These are phyloP conservation scores for Arbacia lixula DNA, from an alignment of 53 echinoderm and acorn worm genomes.

Conservation along the genomic window DNA sequence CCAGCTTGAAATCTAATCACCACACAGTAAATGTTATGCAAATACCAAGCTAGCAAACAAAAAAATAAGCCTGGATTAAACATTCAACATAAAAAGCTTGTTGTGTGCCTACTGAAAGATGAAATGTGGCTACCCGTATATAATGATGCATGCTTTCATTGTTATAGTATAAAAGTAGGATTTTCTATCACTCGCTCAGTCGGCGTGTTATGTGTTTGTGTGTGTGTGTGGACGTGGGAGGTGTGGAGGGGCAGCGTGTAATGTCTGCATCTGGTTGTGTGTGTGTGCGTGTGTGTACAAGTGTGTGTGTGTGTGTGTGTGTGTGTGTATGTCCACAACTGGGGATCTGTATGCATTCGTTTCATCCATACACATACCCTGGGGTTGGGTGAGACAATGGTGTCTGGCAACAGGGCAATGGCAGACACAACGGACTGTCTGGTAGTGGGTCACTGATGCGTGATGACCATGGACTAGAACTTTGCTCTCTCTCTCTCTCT, in stretches of 20 bases:
- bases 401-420: slow-evolving; percentile 54
- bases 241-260: too few species aligned
- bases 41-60: neutral
- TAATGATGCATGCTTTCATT: slow-evolving; percentile 36
- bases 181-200: neutral
- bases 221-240: neutral
- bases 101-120: too few species aligned
- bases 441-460: slow-evolving; percentile 57
- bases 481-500: slow-evolving; percentile 1
- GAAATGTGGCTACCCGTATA: slow-evolving; percentile 35
- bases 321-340: slow-evolving; percentile 12
- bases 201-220: neutral
- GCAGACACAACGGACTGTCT: slow-evolving; percentile 58
- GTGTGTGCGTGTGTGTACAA: slow-evolving; percentile 36
- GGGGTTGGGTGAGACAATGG: slow-evolving; percentile 60
- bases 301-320: slow-evolving; percentile 29
- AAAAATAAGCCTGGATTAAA: neutral
- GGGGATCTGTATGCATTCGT: slow-evolving; percentile 14
- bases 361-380: slow-evolving; percentile 42
- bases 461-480: slow-evolving; percentile 63
- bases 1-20: too few species aligned
- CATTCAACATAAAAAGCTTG: too few species aligned
- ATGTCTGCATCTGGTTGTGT: neutral
- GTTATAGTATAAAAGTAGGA: slow-evolving; percentile 46
- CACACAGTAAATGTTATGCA: too few species aligned